These are phyloP conservation scores for Azemiops feae DNA, from an alignment of 2,113 vertebrate species.

Conservation along the genomic window DNA sequence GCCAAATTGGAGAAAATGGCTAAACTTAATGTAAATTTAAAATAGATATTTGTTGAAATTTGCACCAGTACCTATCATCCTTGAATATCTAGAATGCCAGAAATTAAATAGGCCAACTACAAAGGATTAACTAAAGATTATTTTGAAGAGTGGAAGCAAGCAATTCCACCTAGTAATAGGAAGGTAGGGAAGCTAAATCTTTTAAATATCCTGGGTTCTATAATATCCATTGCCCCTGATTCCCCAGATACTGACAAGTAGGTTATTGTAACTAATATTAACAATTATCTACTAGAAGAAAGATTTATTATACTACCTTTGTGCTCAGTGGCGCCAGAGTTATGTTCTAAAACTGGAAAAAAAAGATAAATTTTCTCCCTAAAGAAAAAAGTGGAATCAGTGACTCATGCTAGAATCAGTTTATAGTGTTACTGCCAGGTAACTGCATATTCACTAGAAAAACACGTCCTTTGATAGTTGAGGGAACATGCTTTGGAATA, in stretches of 20 bases:
- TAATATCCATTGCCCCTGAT: background rate
- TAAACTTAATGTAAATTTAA: background rate
- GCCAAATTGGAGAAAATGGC: background rate
- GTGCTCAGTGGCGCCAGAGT: constrained; percentile 30
- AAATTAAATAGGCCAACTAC: background rate
- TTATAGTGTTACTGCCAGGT: constrained; percentile 22
- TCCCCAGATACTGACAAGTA: constrained; percentile 8
- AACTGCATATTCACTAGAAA: constrained; percentile 12
- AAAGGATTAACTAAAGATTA: constrained; percentile 10
- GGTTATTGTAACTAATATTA: constrained; percentile 33
- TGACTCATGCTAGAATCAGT: constrained; percentile 24
- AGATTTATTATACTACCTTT: constrained; percentile 35
- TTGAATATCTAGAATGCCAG: background rate
- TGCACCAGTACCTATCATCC: background rate
- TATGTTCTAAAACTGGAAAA: constrained; percentile 27
- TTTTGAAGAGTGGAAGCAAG: background rate
- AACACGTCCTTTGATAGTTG: constrained; percentile 13
- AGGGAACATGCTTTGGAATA: constrained; percentile 18
- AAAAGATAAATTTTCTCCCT: constrained; percentile 24
- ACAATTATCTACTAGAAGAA: constrained; percentile 28
- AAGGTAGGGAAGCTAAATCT: constrained; percentile 1
- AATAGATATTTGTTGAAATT: background rate
- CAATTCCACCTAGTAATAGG: background rate
- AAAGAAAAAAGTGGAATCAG: constrained; percentile 15
- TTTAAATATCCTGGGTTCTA: background rate